These are phyloP conservation scores for Rhinichthys osculus DNA, from an alignment of 2,797 vertebrate species.

Conservation along the genomic window DNA sequence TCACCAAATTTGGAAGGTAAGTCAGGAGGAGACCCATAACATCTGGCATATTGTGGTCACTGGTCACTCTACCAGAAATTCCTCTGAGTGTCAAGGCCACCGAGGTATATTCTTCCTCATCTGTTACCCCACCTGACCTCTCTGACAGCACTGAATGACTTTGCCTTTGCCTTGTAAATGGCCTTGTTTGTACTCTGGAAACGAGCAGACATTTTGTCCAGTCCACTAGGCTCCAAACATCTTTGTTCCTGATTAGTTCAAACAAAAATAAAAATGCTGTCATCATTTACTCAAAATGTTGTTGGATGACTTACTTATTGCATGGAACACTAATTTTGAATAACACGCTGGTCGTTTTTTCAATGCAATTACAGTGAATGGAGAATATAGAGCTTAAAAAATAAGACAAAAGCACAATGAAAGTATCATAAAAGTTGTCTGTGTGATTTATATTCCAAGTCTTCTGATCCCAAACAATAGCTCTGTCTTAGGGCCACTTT, in stretches of 20 bases:
- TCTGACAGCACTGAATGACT: constrained; percentile 43
- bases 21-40: constrained; percentile 56
- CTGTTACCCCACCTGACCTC: constrained; percentile 56
- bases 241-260: constrained; percentile 21
- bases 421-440: background rate
- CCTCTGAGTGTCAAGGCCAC: constrained; percentile 51
- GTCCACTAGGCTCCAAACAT: constrained; percentile 15
- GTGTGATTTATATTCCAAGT: background rate
- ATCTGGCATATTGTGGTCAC: constrained; percentile 54
- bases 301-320: background rate
- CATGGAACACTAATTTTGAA: background rate
- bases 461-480: background rate
- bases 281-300: background rate
- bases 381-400: background rate
- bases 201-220: constrained; percentile 42
- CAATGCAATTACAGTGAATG: background rate
- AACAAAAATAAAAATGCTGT: background rate
- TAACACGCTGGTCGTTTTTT: background rate
- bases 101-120: constrained; percentile 51
- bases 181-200: constrained; percentile 53
- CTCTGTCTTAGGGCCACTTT: background rate
- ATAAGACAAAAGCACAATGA: background rate
- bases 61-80: constrained; percentile 54
- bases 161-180: constrained; percentile 52
- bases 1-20: constrained; percentile 88